Conservation (phyloP, 2,888 invertebrate species). For the Lepidochrysops patricia region DNA sequence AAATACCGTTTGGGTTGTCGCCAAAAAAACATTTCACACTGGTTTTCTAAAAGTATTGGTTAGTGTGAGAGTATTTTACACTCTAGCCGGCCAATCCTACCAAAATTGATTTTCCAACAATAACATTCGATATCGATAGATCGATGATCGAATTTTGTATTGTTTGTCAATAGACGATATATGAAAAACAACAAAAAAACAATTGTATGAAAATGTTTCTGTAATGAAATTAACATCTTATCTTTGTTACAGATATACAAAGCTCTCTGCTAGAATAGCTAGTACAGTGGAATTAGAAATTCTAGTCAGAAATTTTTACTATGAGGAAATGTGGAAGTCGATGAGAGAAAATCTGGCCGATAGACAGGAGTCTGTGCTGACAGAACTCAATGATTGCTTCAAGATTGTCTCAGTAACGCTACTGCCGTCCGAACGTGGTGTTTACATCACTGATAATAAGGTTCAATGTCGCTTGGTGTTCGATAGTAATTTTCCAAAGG, state of each 20-base stretch:
- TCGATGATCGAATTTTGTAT: too few relatives aligned
- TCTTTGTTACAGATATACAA: slow-evolving; percentile 75
- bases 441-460: slow-evolving; percentile 61
- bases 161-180: too few relatives aligned
- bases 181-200: too few relatives aligned
- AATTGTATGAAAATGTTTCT: too few relatives aligned
- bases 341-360: slow-evolving; percentile 65
- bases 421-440: slow-evolving; percentile 69
- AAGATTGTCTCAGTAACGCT: slow-evolving; percentile 69
- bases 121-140: too few relatives aligned
- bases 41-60: too few relatives aligned
- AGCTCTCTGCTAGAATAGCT: slow-evolving; percentile 86
- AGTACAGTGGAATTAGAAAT: slow-evolving; percentile 84
- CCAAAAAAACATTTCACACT: too few relatives aligned
- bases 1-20: too few relatives aligned
- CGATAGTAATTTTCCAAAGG: slow-evolving; percentile 74
- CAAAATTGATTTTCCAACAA: too few relatives aligned
- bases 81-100: too few relatives aligned
- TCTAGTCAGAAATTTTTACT: slow-evolving; percentile 83
- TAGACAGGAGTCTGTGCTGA: slow-evolving; percentile 60
- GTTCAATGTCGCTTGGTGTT: slow-evolving; percentile 53
- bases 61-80: too few relatives aligned
- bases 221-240: too few relatives aligned
- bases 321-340: slow-evolving; percentile 86
- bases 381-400: slow-evolving; percentile 74